These are phyloP conservation scores for Drosophila nikananu DNA, from an alignment of 1,140 invertebrate genomes.

Conservation along the genomic window DNA sequence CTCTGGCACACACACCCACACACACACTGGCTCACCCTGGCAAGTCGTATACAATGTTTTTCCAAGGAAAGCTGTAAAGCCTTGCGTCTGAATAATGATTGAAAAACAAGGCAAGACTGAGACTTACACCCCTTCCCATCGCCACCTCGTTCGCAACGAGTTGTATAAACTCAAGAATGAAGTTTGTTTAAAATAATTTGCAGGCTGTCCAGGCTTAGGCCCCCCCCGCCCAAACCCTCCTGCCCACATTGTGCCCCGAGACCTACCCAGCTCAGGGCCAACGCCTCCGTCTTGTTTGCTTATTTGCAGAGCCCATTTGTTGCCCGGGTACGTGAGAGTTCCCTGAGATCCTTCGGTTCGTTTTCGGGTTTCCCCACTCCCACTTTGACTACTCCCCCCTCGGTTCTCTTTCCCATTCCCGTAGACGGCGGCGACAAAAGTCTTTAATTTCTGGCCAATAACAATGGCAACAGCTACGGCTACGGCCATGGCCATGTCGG, in stretches of 20 bases:
- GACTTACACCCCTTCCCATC: neutral
- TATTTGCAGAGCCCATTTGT: slow-evolving; percentile 80
- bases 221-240: neutral
- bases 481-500: slow-evolving; percentile 28
- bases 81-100: slow-evolving; percentile 81
- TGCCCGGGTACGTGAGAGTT: slow-evolving; percentile 64
- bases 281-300: slow-evolving; percentile 66
- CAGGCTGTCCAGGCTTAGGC: slow-evolving; percentile 70
- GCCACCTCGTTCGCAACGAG: slow-evolving; percentile 41
- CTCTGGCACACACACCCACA: slow-evolving; percentile 16
- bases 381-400: neutral
- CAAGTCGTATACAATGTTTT: slow-evolving; percentile 71
- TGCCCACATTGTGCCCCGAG: slow-evolving; percentile 10
- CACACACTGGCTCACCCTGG: slow-evolving; percentile 26
- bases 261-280: slow-evolving; percentile 30
- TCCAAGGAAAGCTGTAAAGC: slow-evolving; percentile 69
- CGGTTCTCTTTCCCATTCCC: neutral
- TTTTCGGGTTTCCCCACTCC: neutral
- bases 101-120: slow-evolving; percentile 73
- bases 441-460: slow-evolving; percentile 81
- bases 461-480: slow-evolving; percentile 58
- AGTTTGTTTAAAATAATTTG: slow-evolving; percentile 82
- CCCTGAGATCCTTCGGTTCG: neutral
- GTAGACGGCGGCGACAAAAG: slow-evolving; percentile 68
- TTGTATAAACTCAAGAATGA: slow-evolving; percentile 81